Base-by-base conservation (phyloP, 2,113 vertebrate species). In the Chlamydotis undulata region DNA sequence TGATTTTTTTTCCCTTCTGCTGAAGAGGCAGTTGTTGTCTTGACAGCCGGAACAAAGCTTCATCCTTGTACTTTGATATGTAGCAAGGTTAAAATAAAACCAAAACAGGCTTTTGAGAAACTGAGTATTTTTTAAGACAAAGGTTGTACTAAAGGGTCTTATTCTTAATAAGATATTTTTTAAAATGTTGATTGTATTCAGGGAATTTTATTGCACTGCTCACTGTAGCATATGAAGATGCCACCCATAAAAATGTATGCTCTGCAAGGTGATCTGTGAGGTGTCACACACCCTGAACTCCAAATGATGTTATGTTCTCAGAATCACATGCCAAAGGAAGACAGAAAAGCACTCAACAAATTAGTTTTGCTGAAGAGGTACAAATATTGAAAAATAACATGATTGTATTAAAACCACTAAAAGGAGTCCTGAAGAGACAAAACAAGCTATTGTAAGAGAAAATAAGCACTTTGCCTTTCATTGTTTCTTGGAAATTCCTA, bases 1-100 rank as follows among this genome's bases (percentile, higher is more conserved):
- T 99, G 98, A 99, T 99, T 97, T 98, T 97, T 98, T 96, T 97
- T 81, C 94, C 97, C 97, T 96, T 97, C 96, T 97, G 94, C 97
- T 98, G 87, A 96, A 98, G 97, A 98, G 97, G 94, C 97, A 97
- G 96, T 78, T 97, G 98, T 98, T 99, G 98, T 98, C 97, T 97
- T 98, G 98, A 98, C 98, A 98, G 98, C 98, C 94, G 97, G 96
- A 97, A 97, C 96, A 96, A 97, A 97, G 95, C 96, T 91, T 94
- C 96, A 95, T 97, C 96, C 94, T 97, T 97, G 94, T 97, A 96
- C 96, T 98, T 97, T 97, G 97, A 98, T 97, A 96, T 81, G 92
- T 81, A 95, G 90, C 95, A 96, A 98, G 93, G 94, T 91, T 96
- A 95, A 97, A 98, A 97, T 95, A 93, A 96, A 96, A 95, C 96